Conservation (phyloP, 2,888 invertebrate genomes). For the Platynereis dumerilii region DNA sequence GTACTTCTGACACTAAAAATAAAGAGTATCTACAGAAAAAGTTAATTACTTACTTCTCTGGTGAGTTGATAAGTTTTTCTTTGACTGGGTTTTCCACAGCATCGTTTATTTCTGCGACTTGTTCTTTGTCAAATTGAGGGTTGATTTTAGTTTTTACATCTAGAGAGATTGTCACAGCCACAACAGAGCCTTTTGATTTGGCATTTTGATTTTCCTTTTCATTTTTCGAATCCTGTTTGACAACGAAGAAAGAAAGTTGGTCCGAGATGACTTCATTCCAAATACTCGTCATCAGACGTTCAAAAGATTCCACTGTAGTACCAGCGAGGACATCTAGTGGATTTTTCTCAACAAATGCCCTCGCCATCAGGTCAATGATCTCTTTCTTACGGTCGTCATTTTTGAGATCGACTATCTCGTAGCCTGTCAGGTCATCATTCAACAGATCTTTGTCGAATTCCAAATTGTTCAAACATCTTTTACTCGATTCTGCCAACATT, state of each 20-base stretch:
- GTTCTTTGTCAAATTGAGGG: slow-evolving; percentile 19
- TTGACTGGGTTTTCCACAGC: slow-evolving; percentile 21
- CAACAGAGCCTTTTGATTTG: background rate
- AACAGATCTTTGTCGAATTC: background rate
- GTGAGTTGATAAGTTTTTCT: background rate
- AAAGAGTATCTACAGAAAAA: no score
- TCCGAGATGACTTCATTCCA: slow-evolving; percentile 16
- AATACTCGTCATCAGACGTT: slow-evolving; percentile 8
- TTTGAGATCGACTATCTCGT: background rate
- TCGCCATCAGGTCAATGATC: background rate
- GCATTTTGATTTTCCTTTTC: background rate
- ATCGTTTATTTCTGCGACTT: slow-evolving; percentile 23
- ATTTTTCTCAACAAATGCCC: slow-evolving; percentile 1
- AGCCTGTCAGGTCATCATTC: background rate
- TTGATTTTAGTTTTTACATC: slow-evolving; percentile 16
- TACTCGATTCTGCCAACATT: background rate
- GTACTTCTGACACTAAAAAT: no score
- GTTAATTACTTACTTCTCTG: no score
- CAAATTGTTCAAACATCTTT: background rate
- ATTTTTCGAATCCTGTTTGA: background rate
- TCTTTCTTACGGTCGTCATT: background rate
- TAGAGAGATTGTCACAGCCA: slow-evolving; percentile 5
- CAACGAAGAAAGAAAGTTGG: slow-evolving; percentile 16
- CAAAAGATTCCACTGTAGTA: slow-evolving; percentile 5
- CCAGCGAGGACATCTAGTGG: slow-evolving; percentile 20